Evolutionary conservation across 2,797 vertebrate genomes (phyloP), one percentile per base, ranked within the genome.

Genomic region (Scolopax bukidnonensis): DNA sequence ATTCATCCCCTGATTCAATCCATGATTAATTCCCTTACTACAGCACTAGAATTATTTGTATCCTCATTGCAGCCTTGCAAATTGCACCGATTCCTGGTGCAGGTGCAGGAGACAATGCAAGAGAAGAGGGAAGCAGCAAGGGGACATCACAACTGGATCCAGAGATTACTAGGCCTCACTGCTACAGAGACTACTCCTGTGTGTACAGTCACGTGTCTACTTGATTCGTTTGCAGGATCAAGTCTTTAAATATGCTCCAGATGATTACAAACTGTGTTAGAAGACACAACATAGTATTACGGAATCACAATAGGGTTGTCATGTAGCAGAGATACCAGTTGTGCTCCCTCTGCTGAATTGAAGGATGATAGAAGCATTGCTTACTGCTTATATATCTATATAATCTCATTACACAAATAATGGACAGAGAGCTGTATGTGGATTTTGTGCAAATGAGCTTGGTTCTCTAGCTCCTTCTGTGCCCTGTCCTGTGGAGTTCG

Each of bases 311-410:
- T 5, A 3, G 4, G 12, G 11, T 2, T 89, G 64, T 32, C 6
- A 4, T 36, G 54, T 57, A 38, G 19, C 38, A 63, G 64, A 68
- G 73, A 54, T 11, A 11, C 5, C 2, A 12, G 65, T 82, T 80
- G 71, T 87, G 92, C 87, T 93, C 82, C 89, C 84, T 48, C 68
- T 93, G 89, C 79, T 69, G 60, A 91, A 71, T 0, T 36, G 69
- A 77, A 61, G 48, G 28, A 28, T 78, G 41, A 64, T 5, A 80
- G 86, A 61, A 82, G 18, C 56, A 24, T 54, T 4, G 0, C 36
- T 28, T 33, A 36, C 38, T 60, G 28, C 12, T 81, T 71, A 33
- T 11, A 5, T 18, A 25, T 8, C 41, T 33, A 0, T 9, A 1
- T 23, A 12, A 20, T 40, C 48, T 53, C 80, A 54, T 54, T 19